A percentile compares a stretch with the other conserved stretches of the same genome.
phyloP scores from a whole-genome alignment of 1,140 invertebrate genomes.

The Ruditapes philippinarum region DNA sequence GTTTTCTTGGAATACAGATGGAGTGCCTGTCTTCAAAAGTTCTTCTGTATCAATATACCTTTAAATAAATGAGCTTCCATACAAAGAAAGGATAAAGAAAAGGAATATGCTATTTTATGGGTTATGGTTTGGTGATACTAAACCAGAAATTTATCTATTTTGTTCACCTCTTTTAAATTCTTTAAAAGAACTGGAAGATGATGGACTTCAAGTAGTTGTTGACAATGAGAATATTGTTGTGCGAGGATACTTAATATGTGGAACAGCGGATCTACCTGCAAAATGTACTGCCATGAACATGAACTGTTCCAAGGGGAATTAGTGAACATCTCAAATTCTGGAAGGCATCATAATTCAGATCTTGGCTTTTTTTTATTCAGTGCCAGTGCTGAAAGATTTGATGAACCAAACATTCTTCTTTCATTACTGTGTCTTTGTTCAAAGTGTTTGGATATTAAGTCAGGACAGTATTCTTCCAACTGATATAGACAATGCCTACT shows the following conservation, averaged over 20 bases:
- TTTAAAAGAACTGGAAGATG: constrained; percentile 34
- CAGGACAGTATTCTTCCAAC: constrained; percentile 34
- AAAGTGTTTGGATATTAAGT: constrained; percentile 58
- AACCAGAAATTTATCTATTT: constrained; percentile 46
- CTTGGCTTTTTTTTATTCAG: neutral
- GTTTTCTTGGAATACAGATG: constrained; percentile 66
- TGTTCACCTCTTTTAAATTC: constrained; percentile 21
- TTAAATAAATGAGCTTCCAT: constrained; percentile 63
- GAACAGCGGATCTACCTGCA: constrained; percentile 48
- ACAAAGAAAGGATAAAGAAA: constrained; percentile 11
- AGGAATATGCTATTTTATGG: constrained; percentile 62
- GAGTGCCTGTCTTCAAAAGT: constrained; percentile 66
- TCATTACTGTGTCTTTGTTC: constrained; percentile 55
- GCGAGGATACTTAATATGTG: constrained; percentile 37
- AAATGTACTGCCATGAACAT: constrained; percentile 29
- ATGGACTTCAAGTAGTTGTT: neutral
- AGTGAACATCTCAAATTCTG: constrained; percentile 52
- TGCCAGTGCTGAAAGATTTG: constrained; percentile 27
- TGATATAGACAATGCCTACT: constrained; percentile 25
- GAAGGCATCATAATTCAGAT: constrained; percentile 69
- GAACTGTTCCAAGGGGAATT: constrained; percentile 41
- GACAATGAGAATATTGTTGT: neutral
- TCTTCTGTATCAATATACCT: constrained; percentile 58
- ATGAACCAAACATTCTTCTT: constrained; percentile 17
- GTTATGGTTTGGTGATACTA: constrained; percentile 66